phyloP scores from a whole-genome alignment of 1,140 invertebrate genomes.

The Lethocerus indicus region DNA sequence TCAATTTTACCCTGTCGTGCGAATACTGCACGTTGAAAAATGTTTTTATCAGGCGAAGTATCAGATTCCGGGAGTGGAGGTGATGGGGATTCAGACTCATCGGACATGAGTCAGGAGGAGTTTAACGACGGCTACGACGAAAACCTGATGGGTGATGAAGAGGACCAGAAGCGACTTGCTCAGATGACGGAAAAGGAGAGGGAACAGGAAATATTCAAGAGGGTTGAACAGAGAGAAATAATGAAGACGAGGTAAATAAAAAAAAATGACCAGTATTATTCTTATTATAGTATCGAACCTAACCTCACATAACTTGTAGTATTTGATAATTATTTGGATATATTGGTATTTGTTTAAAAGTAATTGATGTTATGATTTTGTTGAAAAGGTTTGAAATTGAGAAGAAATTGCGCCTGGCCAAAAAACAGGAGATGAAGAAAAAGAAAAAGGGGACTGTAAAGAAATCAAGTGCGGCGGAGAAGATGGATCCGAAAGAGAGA shows the following conservation, averaged over 20 bases:
- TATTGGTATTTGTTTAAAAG: background rate
- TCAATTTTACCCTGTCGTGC: conserved; percentile 5
- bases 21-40: background rate
- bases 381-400: conserved; percentile 82
- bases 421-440: conserved; percentile 60
- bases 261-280: no score
- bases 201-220: conserved; percentile 92
- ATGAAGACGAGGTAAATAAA: conserved; percentile 79
- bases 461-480: conserved; percentile 40
- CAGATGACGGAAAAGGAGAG: conserved; percentile 93
- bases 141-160: conserved; percentile 92
- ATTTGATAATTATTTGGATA: no score
- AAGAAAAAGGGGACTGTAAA: conserved; percentile 32
- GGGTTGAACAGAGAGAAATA: conserved; percentile 82
- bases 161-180: conserved; percentile 73
- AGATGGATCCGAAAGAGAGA: conserved; percentile 52
- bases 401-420: conserved; percentile 74
- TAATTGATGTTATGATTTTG: conserved; percentile 6
- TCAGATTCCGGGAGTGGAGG: conserved; percentile 35
- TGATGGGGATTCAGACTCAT: conserved; percentile 20
- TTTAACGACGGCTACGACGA: conserved; percentile 84
- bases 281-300: no score
- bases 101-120: conserved; percentile 39
- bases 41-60: conserved; percentile 37
- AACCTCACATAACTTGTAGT: no score